Base-by-base conservation (phyloP, 2,888 invertebrate genomes). In the Melolontha melolontha region DNA sequence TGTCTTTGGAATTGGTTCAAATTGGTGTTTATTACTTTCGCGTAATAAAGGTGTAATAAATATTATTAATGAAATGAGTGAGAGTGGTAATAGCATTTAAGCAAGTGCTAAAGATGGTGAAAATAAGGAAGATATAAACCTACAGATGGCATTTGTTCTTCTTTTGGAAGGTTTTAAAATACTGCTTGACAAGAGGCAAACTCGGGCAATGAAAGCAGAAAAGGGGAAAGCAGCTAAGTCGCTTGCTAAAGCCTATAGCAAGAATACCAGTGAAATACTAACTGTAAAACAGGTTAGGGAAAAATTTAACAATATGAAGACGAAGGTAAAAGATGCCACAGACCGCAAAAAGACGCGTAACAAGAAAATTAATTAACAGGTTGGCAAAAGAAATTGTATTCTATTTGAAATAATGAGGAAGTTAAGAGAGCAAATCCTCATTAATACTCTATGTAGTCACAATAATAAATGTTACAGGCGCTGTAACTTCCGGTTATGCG, bases 341-440 rank as follows among this genome's bases (percentile, higher is more conserved):
- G 47, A 49, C 7, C 17, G 44, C 22, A 62, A 62, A 49, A 49
- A 49, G 49, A 49, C 22, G 8, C 10, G 52, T 52, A 52, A 52
- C 52, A 57, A 57, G 17, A 57, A 64, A 51, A 64, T 64, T 51
- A 64, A 29, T 8, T 16, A n/a, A n/a, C n/a, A n/a, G n/a, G n/a
- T n/a, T n/a, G n/a, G n/a, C n/a, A n/a, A n/a, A n/a, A n/a, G n/a
- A n/a, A n/a, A n/a, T n/a, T n/a, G n/a, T n/a, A n/a, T n/a, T n/a
- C n/a, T n/a, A n/a, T n/a, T n/a, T n/a, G n/a, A n/a, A n/a, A 57
- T 16, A 51, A 34, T 7, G 62, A 14, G 17, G 44, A 62, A 44
- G 41, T 22, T 62, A 12, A 62, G 22, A 42, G 62, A 62, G 62
- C 40, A 22, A 62, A 62, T 44, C 62, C 62, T 62, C 40, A 52